These are phyloP conservation scores for Gavia stellata DNA, from an alignment of 2,113 vertebrate species.

Conservation along the genomic window DNA sequence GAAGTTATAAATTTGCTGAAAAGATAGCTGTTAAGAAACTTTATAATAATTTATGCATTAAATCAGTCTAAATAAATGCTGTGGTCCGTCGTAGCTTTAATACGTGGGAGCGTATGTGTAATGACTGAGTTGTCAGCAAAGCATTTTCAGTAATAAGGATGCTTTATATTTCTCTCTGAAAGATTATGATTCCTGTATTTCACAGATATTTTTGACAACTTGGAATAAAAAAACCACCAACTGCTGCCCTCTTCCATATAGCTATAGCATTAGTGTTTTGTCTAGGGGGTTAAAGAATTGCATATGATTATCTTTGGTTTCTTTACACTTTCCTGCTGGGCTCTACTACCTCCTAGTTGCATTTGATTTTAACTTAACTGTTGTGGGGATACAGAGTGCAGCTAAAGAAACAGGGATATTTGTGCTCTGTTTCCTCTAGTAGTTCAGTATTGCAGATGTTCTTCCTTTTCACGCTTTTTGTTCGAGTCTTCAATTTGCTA, in stretches of 20 bases:
- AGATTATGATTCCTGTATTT: background rate
- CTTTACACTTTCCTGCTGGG: background rate
- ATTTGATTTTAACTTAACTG: background rate
- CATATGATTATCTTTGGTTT: background rate
- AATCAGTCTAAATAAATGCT: background rate
- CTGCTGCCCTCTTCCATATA: background rate
- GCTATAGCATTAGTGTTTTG: background rate
- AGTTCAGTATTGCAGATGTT: constrained; percentile 56
- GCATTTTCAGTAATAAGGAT: background rate
- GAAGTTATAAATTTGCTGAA: background rate
- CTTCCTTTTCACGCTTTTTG: constrained; percentile 49
- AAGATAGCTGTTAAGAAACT: background rate
- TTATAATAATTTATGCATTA: background rate
- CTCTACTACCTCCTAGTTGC: background rate
- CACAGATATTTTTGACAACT: background rate
- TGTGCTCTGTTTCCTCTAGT: constrained; percentile 26
- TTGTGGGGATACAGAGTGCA: background rate
- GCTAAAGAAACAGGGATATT: constrained; percentile 44
- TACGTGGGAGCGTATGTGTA: background rate
- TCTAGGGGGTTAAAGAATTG: background rate
- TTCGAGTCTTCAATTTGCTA: constrained; percentile 38
- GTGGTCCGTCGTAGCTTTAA: background rate
- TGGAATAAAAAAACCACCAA: background rate
- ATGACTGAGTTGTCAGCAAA: background rate
- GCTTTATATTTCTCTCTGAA: background rate